These are phyloP conservation scores for Grammomys surdaster DNA, from an alignment of 2,113 vertebrate genomes.

Conservation along the genomic window DNA sequence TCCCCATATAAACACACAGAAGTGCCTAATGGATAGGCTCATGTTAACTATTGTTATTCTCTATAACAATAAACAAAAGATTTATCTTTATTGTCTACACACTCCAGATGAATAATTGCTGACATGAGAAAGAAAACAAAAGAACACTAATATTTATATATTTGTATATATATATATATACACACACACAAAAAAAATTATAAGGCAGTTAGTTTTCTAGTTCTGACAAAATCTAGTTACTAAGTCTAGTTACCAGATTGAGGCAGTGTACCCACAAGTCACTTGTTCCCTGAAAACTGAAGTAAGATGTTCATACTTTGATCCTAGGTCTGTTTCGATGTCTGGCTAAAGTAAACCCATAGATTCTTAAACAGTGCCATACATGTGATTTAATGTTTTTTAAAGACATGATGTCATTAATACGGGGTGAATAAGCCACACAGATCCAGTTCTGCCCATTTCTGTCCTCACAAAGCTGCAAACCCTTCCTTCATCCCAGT, in stretches of 20 bases:
- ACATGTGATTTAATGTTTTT: not conserved
- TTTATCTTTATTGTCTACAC: slow-evolving; percentile 30
- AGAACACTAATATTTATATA: not conserved
- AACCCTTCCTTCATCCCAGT: not conserved
- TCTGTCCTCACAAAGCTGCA: not conserved
- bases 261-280: not conserved
- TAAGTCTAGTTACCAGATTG: not conserved
- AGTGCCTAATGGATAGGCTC: not conserved
- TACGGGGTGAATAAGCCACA: not conserved
- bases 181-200: not conserved
- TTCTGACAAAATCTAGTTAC: not conserved
- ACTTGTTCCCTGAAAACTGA: not conserved
- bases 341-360: not conserved
- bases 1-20: slow-evolving; percentile 22
- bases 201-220: not conserved
- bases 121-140: not conserved
- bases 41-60: not conserved
- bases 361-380: not conserved
- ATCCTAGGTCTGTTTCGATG: not conserved
- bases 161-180: too few species aligned
- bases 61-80: not conserved
- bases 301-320: not conserved
- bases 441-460: not conserved
- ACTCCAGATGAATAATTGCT: slow-evolving; percentile 6
- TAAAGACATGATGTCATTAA: not conserved